These are phyloP conservation scores for Charina bottae DNA, from an alignment of 2,113 vertebrate genomes.

Conservation along the genomic window DNA sequence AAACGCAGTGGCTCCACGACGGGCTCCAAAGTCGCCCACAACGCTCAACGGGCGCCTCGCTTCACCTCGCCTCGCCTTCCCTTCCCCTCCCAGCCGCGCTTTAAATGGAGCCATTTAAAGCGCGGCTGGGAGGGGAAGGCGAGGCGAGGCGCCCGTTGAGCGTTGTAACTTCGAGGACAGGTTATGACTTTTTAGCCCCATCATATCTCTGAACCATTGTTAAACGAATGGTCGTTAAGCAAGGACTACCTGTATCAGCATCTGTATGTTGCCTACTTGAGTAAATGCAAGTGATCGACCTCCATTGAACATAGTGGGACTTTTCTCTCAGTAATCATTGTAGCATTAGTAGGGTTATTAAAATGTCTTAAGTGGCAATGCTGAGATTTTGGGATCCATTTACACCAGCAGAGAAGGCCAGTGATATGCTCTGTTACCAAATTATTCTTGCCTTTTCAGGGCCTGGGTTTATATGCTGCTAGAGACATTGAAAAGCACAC, in stretches of 20 bases:
- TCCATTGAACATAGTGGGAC: neutral
- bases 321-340: neutral
- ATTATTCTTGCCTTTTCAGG: conserved; percentile 72
- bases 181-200: too few species aligned
- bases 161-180: too few species aligned
- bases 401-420: neutral
- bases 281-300: neutral
- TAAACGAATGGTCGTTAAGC: too few species aligned
- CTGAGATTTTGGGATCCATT: neutral
- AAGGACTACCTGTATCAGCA: neutral
- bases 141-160: too few species aligned
- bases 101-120: too few species aligned
- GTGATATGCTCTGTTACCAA: neutral
- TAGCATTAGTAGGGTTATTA: neutral
- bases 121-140: too few species aligned
- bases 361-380: neutral
- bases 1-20: too few species aligned
- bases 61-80: too few species aligned
- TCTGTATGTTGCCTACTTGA: neutral
- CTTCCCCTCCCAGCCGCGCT: too few species aligned
- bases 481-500: conserved; percentile 98
- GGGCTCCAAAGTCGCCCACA: too few species aligned
- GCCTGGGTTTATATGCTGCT: conserved; percentile 94
- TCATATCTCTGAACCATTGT: too few species aligned
- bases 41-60: too few species aligned